Evolutionary conservation across 2,888 invertebrate genomes (phyloP), one percentile per base, ranked within the genome.

Genomic region (Salpingus planirostris): DNA sequence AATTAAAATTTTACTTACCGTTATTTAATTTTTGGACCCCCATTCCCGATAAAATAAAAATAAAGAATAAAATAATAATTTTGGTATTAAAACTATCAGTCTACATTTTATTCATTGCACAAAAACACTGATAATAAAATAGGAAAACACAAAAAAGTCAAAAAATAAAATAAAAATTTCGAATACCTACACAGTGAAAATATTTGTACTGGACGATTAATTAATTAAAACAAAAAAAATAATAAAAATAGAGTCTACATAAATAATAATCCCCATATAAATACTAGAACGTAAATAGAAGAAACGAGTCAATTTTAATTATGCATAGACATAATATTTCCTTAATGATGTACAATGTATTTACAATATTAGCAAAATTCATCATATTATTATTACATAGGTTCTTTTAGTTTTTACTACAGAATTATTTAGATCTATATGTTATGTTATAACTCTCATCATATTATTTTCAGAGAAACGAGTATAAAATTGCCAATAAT

Each of bases 271-370:
- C 46, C 46, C 46, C 46, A 52, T 49, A 47, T n/a, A 48, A 53
- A 52, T 50, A 54, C 48, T 52, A 50, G 40, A 47, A 43, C 40
- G 38, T 40, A 42, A 47, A 42, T 47, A 44, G 44, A 38, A 43
- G 49, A 51, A 45, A 49, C 47, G 40, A 47, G 49, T 40, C 33
- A 35, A 29, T 38, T n/a, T n/a, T 32, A 46, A 47, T 42, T 44
- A 52, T 53, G 48, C 50, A 44, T 53, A 55, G 56, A 59, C 57
- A 59, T 58, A 55, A 51, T 56, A 58, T 57, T 57, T 59, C 55
- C 56, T 59, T 57, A 60, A 62, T 57, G 62, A 61, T 63, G 57
- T 63, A 63, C 62, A 62, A 46, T 56, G 57, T 63, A 62, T 61
- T 58, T 63, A 63, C 62, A 62, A 54, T 57, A 59, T 57, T 58